Percentiles rank a stretch among this genome's conserved stretches.
Evolutionary conservation across 2,888 invertebrate species (phyloP).

Genomic region (Limnephilus rhombicus): DNA sequence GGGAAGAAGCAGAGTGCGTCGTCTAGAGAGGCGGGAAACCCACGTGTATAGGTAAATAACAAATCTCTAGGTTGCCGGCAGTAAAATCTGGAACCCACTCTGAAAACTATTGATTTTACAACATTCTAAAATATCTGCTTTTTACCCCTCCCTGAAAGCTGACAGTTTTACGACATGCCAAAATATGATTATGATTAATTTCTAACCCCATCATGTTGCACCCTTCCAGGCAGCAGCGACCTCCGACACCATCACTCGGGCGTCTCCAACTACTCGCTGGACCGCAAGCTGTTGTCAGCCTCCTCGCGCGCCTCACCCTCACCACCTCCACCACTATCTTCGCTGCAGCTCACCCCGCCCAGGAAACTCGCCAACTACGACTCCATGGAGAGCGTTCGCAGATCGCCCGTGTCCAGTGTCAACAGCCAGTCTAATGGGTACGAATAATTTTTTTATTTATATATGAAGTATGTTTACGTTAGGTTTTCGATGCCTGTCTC

Average conservation of each 20-base stretch:
- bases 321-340: constrained; percentile 78
- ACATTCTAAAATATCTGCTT: background rate
- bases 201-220: constrained; percentile 37
- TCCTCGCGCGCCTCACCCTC: constrained; percentile 76
- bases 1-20: too few species aligned
- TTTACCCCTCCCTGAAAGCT: background rate
- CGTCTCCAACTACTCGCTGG: constrained; percentile 76
- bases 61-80: too few species aligned
- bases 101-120: background rate
- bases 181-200: background rate
- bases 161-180: too few species aligned
- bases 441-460: too few species aligned
- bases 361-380: constrained; percentile 70
- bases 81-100: too few species aligned
- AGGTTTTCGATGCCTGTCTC: too few species aligned
- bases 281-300: constrained; percentile 76
- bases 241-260: constrained; percentile 71
- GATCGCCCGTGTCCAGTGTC: constrained; percentile 72
- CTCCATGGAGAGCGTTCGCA: constrained; percentile 75
- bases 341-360: constrained; percentile 77
- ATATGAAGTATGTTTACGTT: background rate
- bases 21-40: too few species aligned
- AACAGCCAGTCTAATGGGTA: constrained; percentile 69
- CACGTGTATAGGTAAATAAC: too few species aligned
- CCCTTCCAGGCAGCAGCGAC: constrained; percentile 76